Base-by-base conservation (phyloP, 2,113 vertebrate species). In the Atractosteus spatula region DNA sequence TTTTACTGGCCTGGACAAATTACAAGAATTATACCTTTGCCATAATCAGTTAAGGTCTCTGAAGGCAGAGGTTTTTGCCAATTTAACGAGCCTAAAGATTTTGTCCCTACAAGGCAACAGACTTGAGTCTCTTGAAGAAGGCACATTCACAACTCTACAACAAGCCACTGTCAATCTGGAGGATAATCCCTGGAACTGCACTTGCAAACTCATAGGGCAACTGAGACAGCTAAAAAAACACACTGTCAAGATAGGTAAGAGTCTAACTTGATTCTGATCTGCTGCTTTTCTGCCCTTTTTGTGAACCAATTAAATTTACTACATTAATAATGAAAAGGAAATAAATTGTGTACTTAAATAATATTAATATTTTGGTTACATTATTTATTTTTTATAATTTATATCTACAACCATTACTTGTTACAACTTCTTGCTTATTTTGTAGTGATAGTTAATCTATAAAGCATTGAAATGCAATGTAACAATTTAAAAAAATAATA, bases 131-230 rank as follows among this genome's bases (percentile, higher is more conserved):
- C 78, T 94, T 41, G 65, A 83, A 55, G 73, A 81, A 62, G 79
- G 83, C 69, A 74, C 71, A 71, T 13, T 82, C 3, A 4, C 3
- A 12, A n/a, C n/a, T 51, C 45, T 71, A n/a, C 65, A 81, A 51
- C 47, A 82, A 83, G 70, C 73, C 91, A 13, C 71, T 73, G 8
- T 94, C 7, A 62, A 69, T 82, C 85, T 97, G 77, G 72, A 80
- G 66, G 91, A 75, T 76, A 98, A 97, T 78, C 93, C 90, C 41
- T 97, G 92, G 96, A 92, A 82, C 44, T 97, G 95, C 59, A 92
- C 90, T 69, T 93, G 93, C 72, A 76, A 72, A 0, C 82, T 95
- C 56, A 54, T 89, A n/a, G 80, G 71, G 72, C 78, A 87, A 73
- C 80, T 89, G 17, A 75, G 16, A 55, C 84, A 88, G 86, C 29